Percentiles rank a stretch among this genome's conserved stretches.
These are phyloP conservation scores for Lacanobia wlatinum DNA, from an alignment of 2,888 invertebrate genomes.

Conservation along the genomic window DNA sequence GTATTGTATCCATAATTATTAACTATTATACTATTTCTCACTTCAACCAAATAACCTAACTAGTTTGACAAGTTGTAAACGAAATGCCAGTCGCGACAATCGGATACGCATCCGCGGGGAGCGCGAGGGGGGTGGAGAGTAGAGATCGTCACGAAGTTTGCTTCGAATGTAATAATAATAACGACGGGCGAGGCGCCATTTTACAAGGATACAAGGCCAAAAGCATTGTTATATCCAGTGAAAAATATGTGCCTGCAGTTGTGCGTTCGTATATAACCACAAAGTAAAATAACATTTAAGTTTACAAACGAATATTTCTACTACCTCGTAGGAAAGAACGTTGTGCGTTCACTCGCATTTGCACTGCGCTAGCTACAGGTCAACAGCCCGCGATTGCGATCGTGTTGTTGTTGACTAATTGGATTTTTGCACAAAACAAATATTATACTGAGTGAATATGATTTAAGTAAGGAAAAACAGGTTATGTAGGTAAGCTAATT, in stretches of 20 bases:
- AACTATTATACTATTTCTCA: conserved; percentile 77
- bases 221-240: conserved; percentile 82
- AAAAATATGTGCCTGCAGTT: conserved; percentile 71
- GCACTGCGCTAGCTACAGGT: conserved; percentile 80
- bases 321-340: conserved; percentile 74
- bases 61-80: conserved; percentile 90
- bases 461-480: conserved; percentile 28
- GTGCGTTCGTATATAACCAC: conserved; percentile 50
- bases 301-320: conserved; percentile 67
- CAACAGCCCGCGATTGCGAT: conserved; percentile 87
- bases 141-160: conserved; percentile 90
- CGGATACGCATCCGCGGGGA: conserved; percentile 90
- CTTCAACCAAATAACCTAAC: conserved; percentile 87
- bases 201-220: conserved; percentile 90
- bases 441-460: conserved; percentile 19
- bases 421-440: conserved; percentile 77
- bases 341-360: conserved; percentile 77
- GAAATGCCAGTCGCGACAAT: conserved; percentile 89
- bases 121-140: conserved; percentile 80
- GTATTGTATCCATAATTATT: conserved; percentile 74
- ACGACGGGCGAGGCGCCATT: conserved; percentile 89
- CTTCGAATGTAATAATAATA: conserved; percentile 90
- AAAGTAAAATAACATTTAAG: conserved; percentile 58
- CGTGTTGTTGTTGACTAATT: conserved; percentile 81
- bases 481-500: conserved; percentile 22